phyloP scores from a whole-genome alignment of 1,140 invertebrate genomes.

The Zaprionus ornatus region DNA sequence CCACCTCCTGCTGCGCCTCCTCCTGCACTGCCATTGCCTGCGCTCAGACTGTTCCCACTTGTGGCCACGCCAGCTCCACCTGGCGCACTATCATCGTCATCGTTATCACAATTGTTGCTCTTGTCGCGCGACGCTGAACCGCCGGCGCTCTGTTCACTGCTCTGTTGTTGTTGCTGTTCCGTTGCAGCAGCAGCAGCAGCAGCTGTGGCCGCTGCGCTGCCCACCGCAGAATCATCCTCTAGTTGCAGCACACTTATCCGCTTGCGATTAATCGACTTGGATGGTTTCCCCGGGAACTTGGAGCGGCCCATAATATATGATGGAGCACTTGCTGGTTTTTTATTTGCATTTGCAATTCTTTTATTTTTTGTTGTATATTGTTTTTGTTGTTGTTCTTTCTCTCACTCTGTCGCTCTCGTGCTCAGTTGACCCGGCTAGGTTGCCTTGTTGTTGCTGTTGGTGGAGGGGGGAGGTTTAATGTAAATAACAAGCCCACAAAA shows the following conservation, averaged over 20 bases:
- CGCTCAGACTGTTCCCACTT: slow-evolving; percentile 21
- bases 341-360: slow-evolving; percentile 40
- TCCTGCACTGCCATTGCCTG: slow-evolving; percentile 20
- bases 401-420: not conserved
- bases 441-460: slow-evolving; percentile 26
- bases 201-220: slow-evolving; percentile 50
- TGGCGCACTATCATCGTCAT: slow-evolving; percentile 74
- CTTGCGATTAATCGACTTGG: slow-evolving; percentile 92
- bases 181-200: slow-evolving; percentile 30
- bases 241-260: slow-evolving; percentile 90
- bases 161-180: slow-evolving; percentile 46
- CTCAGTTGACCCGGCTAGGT: not conserved
- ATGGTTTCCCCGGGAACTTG: slow-evolving; percentile 93
- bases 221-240: slow-evolving; percentile 83
- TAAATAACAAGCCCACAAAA: slow-evolving; percentile 52
- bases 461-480: slow-evolving; percentile 3
- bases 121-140: slow-evolving; percentile 58
- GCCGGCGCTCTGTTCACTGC: slow-evolving; percentile 48
- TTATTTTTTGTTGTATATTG: slow-evolving; percentile 33
- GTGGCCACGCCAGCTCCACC: slow-evolving; percentile 43
- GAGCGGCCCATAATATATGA: slow-evolving; percentile 84
- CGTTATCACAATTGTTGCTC: slow-evolving; percentile 79
- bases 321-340: slow-evolving; percentile 53
- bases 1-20: slow-evolving; percentile 13
- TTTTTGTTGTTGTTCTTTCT: slow-evolving; percentile 22